Conservation (phyloP, 1,140 invertebrate genomes). For the Drosophila punjabiensis region DNA sequence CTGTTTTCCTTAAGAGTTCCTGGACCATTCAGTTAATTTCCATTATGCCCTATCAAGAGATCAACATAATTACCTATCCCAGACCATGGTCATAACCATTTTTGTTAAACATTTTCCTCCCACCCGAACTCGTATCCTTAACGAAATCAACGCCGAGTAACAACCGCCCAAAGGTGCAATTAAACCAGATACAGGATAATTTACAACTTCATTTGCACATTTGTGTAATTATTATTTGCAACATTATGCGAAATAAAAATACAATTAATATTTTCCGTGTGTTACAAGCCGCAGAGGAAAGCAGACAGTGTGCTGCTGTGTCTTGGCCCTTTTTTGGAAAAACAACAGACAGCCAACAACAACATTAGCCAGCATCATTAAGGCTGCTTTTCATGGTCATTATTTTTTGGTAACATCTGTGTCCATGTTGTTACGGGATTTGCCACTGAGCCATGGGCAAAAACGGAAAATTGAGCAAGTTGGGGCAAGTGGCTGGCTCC, state of each 20-base stretch:
- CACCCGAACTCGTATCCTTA: neutral
- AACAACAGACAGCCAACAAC: conserved; percentile 59
- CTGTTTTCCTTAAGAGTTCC: neutral
- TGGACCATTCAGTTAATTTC: conserved; percentile 2
- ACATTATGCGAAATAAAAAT: conserved; percentile 84
- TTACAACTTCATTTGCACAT: conserved; percentile 85
- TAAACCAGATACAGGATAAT: conserved; percentile 82
- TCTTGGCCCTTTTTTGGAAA: conserved; percentile 28
- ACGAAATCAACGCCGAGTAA: conserved; percentile 46
- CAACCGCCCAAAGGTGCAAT: conserved; percentile 67
- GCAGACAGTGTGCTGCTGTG: conserved; percentile 7
- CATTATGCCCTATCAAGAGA: conserved; percentile 2
- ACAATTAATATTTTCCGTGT: conserved; percentile 80
- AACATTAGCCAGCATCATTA: conserved; percentile 85
- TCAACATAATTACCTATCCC: conserved; percentile 24
- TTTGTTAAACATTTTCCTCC: conserved; percentile 13
- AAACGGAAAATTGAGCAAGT: conserved; percentile 23
- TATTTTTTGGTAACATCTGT: conserved; percentile 85
- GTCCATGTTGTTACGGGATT: conserved; percentile 78
- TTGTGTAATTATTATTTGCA: conserved; percentile 84
- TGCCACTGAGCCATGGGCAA: conserved; percentile 58
- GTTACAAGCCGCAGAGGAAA: conserved; percentile 59
- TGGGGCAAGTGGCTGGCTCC: conserved; percentile 22
- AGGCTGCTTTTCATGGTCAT: conserved; percentile 85
- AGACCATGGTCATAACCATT: conserved; percentile 17